These are phyloP conservation scores for Apodemus agrarius DNA, from an alignment of 2,797 vertebrate genomes.

Conservation along the genomic window DNA sequence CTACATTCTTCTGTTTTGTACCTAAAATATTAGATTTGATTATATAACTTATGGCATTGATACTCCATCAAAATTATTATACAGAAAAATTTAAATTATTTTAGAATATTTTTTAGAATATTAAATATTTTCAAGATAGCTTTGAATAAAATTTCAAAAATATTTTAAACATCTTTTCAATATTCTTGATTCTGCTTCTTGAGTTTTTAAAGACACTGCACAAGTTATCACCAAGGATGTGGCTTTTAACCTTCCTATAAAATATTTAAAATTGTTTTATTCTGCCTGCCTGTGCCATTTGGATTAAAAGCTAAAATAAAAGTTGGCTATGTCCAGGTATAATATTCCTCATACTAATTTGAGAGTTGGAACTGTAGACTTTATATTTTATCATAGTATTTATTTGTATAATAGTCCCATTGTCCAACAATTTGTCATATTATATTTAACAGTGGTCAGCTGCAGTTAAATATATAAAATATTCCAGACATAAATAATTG, in stretches of 20 bases:
- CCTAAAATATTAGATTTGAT: not conserved
- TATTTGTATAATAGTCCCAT: not conserved
- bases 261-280: not conserved
- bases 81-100: not conserved
- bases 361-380: not conserved
- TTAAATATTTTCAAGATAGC: not conserved
- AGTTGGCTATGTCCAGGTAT: not conserved
- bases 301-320: not conserved
- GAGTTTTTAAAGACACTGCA: not conserved
- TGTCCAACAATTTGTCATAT: not conserved
- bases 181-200: not conserved
- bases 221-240: not conserved
- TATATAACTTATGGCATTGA: not conserved
- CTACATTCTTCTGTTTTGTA: not conserved
- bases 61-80: not conserved
- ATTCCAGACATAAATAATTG: not conserved
- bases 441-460: not conserved
- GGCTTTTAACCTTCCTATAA: not conserved
- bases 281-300: not conserved
- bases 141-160: not conserved
- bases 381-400: not conserved
- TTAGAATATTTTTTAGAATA: no score
- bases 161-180: not conserved
- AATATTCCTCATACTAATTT: not conserved
- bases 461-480: not conserved